Evolutionary conservation across 2,797 vertebrate species (phyloP), one percentile per base, ranked within the genome.

Genomic region (Cirrhinus mrigala): DNA sequence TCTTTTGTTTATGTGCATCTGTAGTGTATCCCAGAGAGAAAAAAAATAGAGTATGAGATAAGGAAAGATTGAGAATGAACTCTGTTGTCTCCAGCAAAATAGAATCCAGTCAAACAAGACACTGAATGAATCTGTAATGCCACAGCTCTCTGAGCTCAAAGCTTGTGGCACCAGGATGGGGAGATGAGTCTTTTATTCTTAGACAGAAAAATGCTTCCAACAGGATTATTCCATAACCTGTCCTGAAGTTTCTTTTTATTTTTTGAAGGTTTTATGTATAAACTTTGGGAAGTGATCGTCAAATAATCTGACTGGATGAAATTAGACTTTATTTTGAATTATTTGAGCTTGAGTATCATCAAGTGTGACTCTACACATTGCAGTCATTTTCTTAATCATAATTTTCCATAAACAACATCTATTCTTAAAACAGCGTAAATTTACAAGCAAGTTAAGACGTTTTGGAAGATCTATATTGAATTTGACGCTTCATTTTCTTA

Each of bases 131-230:
- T 69, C 22, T 10, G 8, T 81, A 81, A 69, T 81, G 79, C 22
- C 64, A 69, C 46, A n/a, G 64, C 2, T 80, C 64, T 69, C 79
- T 69, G 81, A 66, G 60, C 46, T 66, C 20, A 64, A 83, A 75
- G 20, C 56, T 64, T 58, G 33, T 37, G 20, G 46, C 58, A 24
- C 29, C 27, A 40, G 44, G 46, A 60, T 62, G 40, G 56, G 27
- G 1, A 75, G 22, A 71, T 24, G 69, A 27, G 52, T 62, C 4
- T 62, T 22, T 40, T 78, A 33, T 54, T 71, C 12, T 46, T 10
- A 24, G 80, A 58, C 37, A 71, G 6, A 73, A 27, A 12, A 22
- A 8, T 56, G 14, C 33, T 52, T 29, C 29, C 56, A 56, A 56
- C 16, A 22, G 24, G 24, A 22, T 58, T 73, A 58, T 44, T 71